Evolutionary conservation across 2,888 invertebrate species (phyloP), one percentile per base, ranked within the genome.

Genomic region (Synergus itoensis): DNA sequence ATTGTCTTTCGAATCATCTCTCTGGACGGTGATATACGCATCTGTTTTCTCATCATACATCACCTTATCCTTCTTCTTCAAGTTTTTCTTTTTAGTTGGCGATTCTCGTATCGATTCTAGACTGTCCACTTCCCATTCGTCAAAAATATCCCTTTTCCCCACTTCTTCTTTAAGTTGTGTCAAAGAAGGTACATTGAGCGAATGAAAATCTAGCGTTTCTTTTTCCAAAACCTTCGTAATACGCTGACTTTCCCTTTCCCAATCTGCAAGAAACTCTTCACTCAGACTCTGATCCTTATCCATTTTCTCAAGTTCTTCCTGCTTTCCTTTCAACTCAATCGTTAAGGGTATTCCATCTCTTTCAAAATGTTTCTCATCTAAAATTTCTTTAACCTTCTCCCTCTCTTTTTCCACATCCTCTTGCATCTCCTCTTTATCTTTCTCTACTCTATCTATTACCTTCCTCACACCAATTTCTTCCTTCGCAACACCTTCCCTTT

Each of bases 121-220:
- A 77, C 92, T 92, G 57, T 92, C 92, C 0, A 92, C 91, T 81
- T 92, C 92, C 92, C 92, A 92, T 14, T 92, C 92, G 21, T 92
- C 90, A 0, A 90, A 82, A 3, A 88, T 79, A 12, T 89, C 87
- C 14, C 83, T 84, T 63, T 86, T 87, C 4, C 81, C 82, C 0
- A 86, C 89, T 67, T 88, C 88, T 21, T 86, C 86, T 40, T 91
- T 90, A 0, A 92, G 85, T 65, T 92, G 91, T 14, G 89, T 91
- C 43, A 92, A 80, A 0, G 91, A 90, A 0, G 88, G 87, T 4
- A 92, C 90, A 63, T 91, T 89, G 11, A 91, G 81, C 0, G 88
- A 87, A 65, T 91, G 90, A 65, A 90, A 91, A 69, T 92, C 91
- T 2, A 89, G 88, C 64, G 64, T 21, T 57, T 40, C 18, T 65